These are phyloP conservation scores for Sebastiscus tertius DNA, from an alignment of 2,797 vertebrate species.

Conservation along the genomic window DNA sequence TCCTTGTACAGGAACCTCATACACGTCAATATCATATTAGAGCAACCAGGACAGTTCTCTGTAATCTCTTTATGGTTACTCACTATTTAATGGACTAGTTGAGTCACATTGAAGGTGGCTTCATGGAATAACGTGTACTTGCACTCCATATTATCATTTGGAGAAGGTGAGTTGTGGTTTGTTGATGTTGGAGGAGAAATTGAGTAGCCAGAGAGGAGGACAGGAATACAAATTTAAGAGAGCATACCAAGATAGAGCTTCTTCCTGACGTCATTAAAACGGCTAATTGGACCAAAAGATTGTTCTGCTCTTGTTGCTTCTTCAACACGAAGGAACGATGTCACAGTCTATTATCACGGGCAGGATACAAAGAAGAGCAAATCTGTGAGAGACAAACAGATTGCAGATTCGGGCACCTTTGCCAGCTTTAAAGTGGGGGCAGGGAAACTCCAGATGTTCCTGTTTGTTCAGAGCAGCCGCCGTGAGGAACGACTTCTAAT, in stretches of 20 bases:
- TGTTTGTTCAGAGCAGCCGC: slow-evolving; percentile 49
- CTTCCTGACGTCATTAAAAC: neutral
- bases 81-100: slow-evolving; percentile 30
- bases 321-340: neutral
- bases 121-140: neutral
- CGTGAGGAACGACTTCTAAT: slow-evolving; percentile 37
- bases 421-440: slow-evolving; percentile 23
- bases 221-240: neutral
- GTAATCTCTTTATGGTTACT: slow-evolving; percentile 51
- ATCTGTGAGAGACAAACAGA: slow-evolving; percentile 25
- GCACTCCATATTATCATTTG: neutral
- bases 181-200: neutral
- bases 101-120: neutral
- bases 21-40: slow-evolving; percentile 49
- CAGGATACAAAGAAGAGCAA: neutral
- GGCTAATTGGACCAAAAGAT: neutral
- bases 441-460: slow-evolving; percentile 69
- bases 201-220: neutral
- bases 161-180: neutral
- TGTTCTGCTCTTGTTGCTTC: neutral
- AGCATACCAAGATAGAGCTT: neutral
- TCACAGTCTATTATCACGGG: neutral
- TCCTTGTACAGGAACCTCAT: slow-evolving; percentile 45
- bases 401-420: slow-evolving; percentile 40
- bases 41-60: slow-evolving; percentile 30